These are phyloP conservation scores for Himalopsyche tibetana DNA, from an alignment of 2,888 invertebrate genomes.

Conservation along the genomic window DNA sequence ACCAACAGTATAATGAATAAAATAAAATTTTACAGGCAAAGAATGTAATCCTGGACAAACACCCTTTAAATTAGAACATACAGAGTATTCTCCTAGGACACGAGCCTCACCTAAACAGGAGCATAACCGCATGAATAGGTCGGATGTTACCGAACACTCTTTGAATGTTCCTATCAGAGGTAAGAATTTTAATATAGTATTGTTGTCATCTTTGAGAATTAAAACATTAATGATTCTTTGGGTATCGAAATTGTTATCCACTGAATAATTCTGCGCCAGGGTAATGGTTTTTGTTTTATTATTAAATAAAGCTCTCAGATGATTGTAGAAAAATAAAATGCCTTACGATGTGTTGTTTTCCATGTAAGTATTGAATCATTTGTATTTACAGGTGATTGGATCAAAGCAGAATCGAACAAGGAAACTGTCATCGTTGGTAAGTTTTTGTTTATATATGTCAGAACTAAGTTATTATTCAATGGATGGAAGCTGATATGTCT, in stretches of 20 bases:
- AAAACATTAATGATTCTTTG: too few relatives aligned
- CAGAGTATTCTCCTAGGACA: background rate
- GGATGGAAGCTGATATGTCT: too few relatives aligned
- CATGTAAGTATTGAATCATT: background rate
- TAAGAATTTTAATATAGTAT: conserved; percentile 37
- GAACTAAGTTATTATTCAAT: too few relatives aligned
- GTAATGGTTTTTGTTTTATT: too few relatives aligned
- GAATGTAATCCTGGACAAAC: conserved; percentile 60
- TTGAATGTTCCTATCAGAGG: conserved; percentile 60
- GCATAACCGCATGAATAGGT: conserved; percentile 45
- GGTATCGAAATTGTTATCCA: too few relatives aligned
- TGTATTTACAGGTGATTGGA: conserved; percentile 63
- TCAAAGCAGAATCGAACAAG: conserved; percentile 58
- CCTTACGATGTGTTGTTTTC: too few relatives aligned
- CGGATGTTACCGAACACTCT: conserved; percentile 50
- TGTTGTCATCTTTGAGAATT: too few relatives aligned
- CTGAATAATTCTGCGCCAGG: too few relatives aligned
- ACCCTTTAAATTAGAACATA: conserved; percentile 54
- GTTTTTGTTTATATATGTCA: background rate
- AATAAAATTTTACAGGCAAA: conserved; percentile 56
- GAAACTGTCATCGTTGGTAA: conserved; percentile 56
- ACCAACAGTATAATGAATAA: background rate
- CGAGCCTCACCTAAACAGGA: conserved; percentile 43
- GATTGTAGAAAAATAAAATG: too few relatives aligned
- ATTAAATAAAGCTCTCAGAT: too few relatives aligned